Evolutionary conservation across 1,140 invertebrate species (phyloP).

Genomic region (Zaprionus capensis): DNA sequence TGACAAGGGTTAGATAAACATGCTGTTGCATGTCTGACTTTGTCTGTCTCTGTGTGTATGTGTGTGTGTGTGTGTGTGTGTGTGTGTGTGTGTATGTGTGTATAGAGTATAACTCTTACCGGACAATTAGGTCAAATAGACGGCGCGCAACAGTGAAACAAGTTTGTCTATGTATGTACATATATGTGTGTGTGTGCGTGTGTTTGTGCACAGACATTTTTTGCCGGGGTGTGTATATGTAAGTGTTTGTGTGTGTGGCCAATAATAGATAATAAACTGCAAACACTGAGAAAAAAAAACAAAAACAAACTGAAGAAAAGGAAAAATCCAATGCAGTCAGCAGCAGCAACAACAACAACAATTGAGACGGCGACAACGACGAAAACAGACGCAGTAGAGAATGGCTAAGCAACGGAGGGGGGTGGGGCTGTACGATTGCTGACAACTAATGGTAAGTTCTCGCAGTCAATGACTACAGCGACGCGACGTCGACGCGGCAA

Average conservation of each 20-base stretch:
- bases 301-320: constrained; percentile 15
- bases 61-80: constrained; percentile 4
- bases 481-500: not conserved
- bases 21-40: not conserved
- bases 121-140: constrained; percentile 44
- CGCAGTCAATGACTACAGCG: constrained; percentile 14
- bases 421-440: not conserved
- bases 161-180: constrained; percentile 8
- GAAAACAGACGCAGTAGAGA: not conserved
- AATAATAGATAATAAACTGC: constrained; percentile 33
- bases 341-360: constrained; percentile 8
- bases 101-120: constrained; percentile 8
- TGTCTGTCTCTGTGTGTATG: not conserved
- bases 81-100: not conserved
- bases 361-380: too few species aligned
- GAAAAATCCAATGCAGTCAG: constrained; percentile 1
- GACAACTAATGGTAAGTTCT: constrained; percentile 10
- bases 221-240: not conserved
- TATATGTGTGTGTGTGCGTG: not conserved
- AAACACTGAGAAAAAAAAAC: constrained; percentile 10
- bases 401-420: constrained; percentile 6
- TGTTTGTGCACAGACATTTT: not conserved
- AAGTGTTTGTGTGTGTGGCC: not conserved
- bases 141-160: constrained; percentile 31
- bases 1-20: constrained; percentile 21